Percentiles rank a stretch among this genome's conserved stretches.
These are phyloP conservation scores for Oophaga pumilio DNA, from an alignment of 2,113 vertebrate genomes.

Conservation along the genomic window DNA sequence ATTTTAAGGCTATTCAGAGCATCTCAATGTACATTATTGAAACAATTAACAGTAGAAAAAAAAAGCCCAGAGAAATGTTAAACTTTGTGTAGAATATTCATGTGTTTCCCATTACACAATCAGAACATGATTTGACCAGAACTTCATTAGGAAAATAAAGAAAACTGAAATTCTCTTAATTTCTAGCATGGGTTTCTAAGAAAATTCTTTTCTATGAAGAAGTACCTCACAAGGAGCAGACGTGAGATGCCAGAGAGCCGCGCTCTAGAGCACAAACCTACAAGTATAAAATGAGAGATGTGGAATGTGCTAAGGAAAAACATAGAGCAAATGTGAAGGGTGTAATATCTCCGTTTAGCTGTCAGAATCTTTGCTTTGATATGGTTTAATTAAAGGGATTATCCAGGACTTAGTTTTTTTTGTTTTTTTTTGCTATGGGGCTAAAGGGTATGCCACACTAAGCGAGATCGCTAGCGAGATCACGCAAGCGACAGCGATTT, in stretches of 20 bases:
- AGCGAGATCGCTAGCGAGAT: no score
- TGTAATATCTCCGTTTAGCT: not conserved
- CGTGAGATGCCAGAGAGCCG: not conserved
- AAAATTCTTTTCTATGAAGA: constrained; percentile 42
- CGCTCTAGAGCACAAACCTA: not conserved
- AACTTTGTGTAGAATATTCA: not conserved
- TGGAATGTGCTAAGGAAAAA: no score
- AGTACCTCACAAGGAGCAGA: constrained; percentile 3
- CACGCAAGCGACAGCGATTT: no score
- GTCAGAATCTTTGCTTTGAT: no score
- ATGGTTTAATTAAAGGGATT: no score
- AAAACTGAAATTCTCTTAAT: not conserved
- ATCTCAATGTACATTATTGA: not conserved
- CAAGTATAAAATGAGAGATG: not conserved
- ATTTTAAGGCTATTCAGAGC: not conserved
- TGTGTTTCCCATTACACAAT: not conserved
- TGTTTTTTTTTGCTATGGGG: no score
- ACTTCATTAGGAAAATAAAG: constrained; percentile 41
- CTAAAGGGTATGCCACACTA: no score
- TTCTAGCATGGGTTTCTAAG: not conserved
- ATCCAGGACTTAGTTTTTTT: no score
- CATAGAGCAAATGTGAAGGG: not conserved
- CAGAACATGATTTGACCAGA: not conserved
- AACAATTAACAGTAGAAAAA: not conserved
- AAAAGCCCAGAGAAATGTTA: not conserved